These are phyloP conservation scores for Punctoribates punctum DNA, from an alignment of 2,888 invertebrate genomes.

Conservation along the genomic window DNA sequence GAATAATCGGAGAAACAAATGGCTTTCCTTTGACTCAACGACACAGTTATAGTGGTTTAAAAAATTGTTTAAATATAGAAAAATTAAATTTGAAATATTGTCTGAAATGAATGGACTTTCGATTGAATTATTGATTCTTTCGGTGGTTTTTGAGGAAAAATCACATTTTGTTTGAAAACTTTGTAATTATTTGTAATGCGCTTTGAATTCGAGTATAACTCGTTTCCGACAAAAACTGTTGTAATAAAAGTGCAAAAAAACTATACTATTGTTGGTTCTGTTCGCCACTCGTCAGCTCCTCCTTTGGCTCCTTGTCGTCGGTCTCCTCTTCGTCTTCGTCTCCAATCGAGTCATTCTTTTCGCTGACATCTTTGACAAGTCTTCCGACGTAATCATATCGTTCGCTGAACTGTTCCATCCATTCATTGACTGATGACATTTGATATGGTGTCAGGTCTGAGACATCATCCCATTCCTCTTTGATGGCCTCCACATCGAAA, in stretches of 20 bases:
- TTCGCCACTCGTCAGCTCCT: neutral
- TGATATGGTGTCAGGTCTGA: constrained; percentile 86
- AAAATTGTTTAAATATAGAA: too few species aligned
- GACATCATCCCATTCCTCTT: constrained; percentile 87
- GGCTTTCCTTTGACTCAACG: too few species aligned
- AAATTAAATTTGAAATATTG: neutral
- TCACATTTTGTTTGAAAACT: neutral
- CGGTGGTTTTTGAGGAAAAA: constrained; percentile 1
- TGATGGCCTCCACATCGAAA: constrained; percentile 76
- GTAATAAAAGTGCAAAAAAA: neutral
- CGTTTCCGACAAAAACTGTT: neutral
- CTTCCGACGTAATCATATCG: constrained; percentile 88
- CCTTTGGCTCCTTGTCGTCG: neutral
- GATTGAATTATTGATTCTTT: neutral
- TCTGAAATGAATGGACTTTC: neutral
- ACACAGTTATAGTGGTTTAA: too few species aligned
- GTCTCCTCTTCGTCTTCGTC: constrained; percentile 16
- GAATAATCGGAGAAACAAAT: too few species aligned
- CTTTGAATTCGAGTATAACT: neutral
- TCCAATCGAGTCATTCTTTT: constrained; percentile 1
- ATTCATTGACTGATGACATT: constrained; percentile 92
- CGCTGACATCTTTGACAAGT: constrained; percentile 62
- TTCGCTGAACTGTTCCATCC: constrained; percentile 97
- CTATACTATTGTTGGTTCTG: neutral
- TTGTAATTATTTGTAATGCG: neutral